Evolutionary conservation across 2,113 vertebrate species (phyloP), one percentile per base, ranked within the genome.

Genomic region (Tetraodon nigroviridis): DNA sequence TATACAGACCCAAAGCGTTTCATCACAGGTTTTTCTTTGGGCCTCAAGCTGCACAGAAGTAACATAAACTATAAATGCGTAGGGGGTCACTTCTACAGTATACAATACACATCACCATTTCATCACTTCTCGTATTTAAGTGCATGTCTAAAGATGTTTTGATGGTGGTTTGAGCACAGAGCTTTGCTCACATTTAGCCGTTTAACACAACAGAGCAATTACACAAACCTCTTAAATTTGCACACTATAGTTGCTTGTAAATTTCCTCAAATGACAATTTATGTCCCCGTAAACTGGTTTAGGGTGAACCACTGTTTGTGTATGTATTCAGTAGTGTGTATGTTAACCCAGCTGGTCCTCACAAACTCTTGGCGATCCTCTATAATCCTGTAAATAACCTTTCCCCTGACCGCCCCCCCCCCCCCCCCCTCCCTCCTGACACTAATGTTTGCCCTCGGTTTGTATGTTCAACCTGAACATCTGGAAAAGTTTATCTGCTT

Each of bases 401-500:
- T 78, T 67, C 64, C 55, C 48, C 74, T 50, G 59, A 47, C 60
- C n/a, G n/a, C 32, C 64, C 47, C 19, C 47, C n/a, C 52, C 51
- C 74, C 50, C 59, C 45, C 60, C 27, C 64, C 48, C 12, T 13
- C 11, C 66, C 62, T 61, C 71, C 56, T 58, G 62, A 78, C 67
- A 64, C 56, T 51, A 67, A 61, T 71, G 75, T 79, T 79, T 77
- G 37, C 73, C 64, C 74, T 63, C 64, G 59, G 75, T 84, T 79
- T 70, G 71, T 61, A 71, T 73, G 67, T 85, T 88, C 84, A 82
- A 67, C 59, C 80, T 74, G 60, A 53, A 88, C 89, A 89, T 89
- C 86, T 90, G 89, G 88, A 89, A 89, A 82, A 72, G 79, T 85
- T 84, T 82, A 72, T 45, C 57, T 64, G 61, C 67, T 79, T 86